Evolutionary conservation across 2,888 invertebrate genomes (phyloP), one percentile per base, ranked within the genome.

Genomic region (Cryptocephalus primarius): DNA sequence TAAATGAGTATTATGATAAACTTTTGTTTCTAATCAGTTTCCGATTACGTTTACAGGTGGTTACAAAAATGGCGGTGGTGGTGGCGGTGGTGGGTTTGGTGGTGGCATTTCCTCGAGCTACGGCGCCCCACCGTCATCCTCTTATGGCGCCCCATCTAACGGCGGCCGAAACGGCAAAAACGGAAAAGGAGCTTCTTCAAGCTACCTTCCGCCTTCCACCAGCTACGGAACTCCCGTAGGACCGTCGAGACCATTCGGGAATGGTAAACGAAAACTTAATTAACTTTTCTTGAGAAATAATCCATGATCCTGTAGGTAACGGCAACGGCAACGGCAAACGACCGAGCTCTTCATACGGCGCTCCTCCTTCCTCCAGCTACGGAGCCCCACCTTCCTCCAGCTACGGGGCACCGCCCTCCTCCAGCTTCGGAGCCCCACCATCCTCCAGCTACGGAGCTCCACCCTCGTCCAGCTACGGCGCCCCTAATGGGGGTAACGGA

Each of bases 171-270:
- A 36, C 36, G 47, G 48, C 33, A 39, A 41, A 33, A 41, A 41
- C 33, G 45, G 47, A 9, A 46, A 48, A 9, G 48, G 48, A 6
- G 42, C 47, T 3, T 54, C 51, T 6, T 45, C 45, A 9, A 49
- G 52, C 44, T 60, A 60, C 47, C 40, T 58, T 36, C 60, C 60
- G 13, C 72, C 71, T 1, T 60, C 60, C 8, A 60, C 59, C 12
- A 59, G 58, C 43, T 60, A 60, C 33, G 60, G 60, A 33, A 72
- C 72, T 9, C 70, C 74, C 9, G 70, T 72, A 40, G 65, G 66
- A 32, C 67, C 70, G 10, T 63, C 69, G 33, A 52, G 55, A 32
- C 58, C 64, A 9, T 60, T 64, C 43, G 60, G 63, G 42, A 63
- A 48, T 12, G 49, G 46, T 22, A 48, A 43, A 36, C 55, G 58